Conservation (phyloP, 2,888 invertebrate species). For the Calliphora vomitoria region DNA sequence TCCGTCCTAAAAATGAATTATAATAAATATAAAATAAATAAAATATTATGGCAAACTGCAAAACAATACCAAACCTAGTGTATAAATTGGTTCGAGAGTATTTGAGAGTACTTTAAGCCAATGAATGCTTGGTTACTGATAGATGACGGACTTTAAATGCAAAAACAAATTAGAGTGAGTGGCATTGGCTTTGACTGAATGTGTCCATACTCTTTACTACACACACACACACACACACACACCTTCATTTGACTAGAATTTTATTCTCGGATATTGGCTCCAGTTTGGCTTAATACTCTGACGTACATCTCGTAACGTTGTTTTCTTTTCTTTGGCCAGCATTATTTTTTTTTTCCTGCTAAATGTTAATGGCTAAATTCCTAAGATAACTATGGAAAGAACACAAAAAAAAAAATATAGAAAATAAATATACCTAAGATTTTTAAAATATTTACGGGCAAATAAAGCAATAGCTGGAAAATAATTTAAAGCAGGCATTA, state of each 20-base stretch:
- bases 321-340: conserved; percentile 2
- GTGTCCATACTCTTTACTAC: background rate
- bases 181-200: conserved; percentile 44
- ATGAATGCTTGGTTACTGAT: background rate
- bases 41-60: conserved; percentile 37
- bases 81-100: background rate
- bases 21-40: conserved; percentile 60
- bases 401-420: conserved; percentile 19
- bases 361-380: conserved; percentile 64
- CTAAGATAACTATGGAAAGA: conserved; percentile 51
- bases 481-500: too few species aligned
- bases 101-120: conserved; percentile 8
- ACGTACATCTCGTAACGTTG: background rate
- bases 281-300: conserved; percentile 3
- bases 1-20: conserved; percentile 32
- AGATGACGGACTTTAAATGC: conserved; percentile 61
- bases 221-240: background rate
- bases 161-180: conserved; percentile 44
- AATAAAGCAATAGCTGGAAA: background rate
- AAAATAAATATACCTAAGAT: background rate
- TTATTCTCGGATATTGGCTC: conserved; percentile 27
- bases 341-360: background rate
- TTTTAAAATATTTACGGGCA: background rate
- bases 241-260: background rate
- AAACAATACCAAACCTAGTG: conserved; percentile 1